Conservation (phyloP, 1,140 invertebrate species). For the Neodiprion virginianus region DNA sequence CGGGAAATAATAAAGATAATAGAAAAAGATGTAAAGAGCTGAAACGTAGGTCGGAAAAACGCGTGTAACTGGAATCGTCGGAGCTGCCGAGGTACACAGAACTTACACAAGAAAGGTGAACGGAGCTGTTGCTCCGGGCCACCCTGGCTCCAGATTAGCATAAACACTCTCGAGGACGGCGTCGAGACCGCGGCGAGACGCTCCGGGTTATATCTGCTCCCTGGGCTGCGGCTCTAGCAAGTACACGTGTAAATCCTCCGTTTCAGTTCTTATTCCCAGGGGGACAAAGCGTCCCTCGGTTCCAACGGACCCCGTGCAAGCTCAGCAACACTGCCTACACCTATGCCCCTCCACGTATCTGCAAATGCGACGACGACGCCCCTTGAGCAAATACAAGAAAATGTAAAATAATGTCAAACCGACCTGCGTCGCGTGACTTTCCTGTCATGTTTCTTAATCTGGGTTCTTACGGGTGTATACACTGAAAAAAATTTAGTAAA, state of each 20-base stretch:
- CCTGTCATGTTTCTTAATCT: conserved; percentile 26
- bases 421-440: conserved; percentile 47
- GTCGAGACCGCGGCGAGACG: conserved; percentile 16
- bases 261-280: conserved; percentile 47
- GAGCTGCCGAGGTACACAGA: too few species aligned
- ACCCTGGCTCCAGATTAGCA: conserved; percentile 48
- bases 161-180: conserved; percentile 39
- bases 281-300: too few species aligned
- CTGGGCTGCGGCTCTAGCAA: conserved; percentile 38
- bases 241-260: conserved; percentile 53
- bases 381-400: too few species aligned
- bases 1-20: too few species aligned
- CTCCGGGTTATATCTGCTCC: conserved; percentile 27
- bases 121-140: conserved; percentile 25
- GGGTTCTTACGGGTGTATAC: not conserved
- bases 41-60: too few species aligned
- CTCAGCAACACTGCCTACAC: conserved; percentile 21
- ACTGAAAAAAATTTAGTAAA: too few species aligned
- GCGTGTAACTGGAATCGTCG: too few species aligned
- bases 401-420: too few species aligned
- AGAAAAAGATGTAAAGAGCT: too few species aligned
- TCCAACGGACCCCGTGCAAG: not conserved
- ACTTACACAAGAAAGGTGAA: too few species aligned
- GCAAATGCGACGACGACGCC: not conserved
- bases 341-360: not conserved